Base-by-base conservation (phyloP, 2,113 vertebrate genomes). In the Siniperca chuatsi region DNA sequence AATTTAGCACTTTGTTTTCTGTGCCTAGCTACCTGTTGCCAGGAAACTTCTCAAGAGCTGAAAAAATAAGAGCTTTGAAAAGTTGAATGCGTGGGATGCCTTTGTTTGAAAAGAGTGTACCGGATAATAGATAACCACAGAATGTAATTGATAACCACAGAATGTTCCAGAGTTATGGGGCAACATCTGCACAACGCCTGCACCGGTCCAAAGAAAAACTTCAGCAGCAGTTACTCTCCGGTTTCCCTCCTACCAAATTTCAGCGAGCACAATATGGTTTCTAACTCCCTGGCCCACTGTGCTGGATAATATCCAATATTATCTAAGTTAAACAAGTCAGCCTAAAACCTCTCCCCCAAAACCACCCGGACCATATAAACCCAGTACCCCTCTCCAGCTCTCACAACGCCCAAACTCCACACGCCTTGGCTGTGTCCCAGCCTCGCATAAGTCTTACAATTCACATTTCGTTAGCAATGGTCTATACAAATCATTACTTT, bases 131-230 rank as follows among this genome's bases (percentile, higher is more conserved):
- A 96, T 94, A 90, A 93, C 96, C 95, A 95, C 96, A 96, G 93
- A 94, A 94, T 93, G 95, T 92, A 92, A 94, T 92, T 92, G 92
- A 96, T 93, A 90, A 93, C 96, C 95, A 94, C 96, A 97, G 94
- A 95, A 96, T 95, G 96, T 96, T 97, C 96, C 95, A 95, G 83
- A 90, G 86, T 85, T 81, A 71, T 33, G 82, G 75, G 74, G 94
- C 94, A 96, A 96, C 95, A 97, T 96, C 95, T 96, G 95, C 94
- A 92, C 90, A 92, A 42, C 72, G 82, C 84, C 85, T 86, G 87
- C 76, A 81, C 67, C 13, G 42, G 71, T 74, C 79, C 84, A 90
- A 79, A 86, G 64, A 88, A 83, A 75, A 75, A 25, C 88, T 15
- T 23, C 33, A n/a, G 42, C 69, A 18, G 77, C 86, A 82, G 48